These are phyloP conservation scores for Saccopteryx leptura DNA, from an alignment of 2,113 vertebrate species.

Conservation along the genomic window DNA sequence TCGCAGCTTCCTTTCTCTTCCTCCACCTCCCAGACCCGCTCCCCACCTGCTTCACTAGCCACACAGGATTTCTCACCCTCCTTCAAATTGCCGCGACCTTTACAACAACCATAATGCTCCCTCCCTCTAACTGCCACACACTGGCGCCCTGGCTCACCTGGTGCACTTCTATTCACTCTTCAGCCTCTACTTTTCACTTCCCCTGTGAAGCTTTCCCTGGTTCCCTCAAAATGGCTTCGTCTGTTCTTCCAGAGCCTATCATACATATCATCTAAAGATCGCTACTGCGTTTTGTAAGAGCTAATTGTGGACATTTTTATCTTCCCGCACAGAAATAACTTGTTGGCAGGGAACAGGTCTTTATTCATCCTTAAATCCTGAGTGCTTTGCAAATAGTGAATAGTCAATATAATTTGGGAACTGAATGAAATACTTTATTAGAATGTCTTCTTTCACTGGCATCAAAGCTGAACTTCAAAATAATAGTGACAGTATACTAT, in stretches of 20 bases:
- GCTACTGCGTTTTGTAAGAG: neutral
- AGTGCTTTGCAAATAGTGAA: neutral
- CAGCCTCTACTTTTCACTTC: neutral
- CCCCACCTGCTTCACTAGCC: neutral
- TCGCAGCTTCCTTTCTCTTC: neutral
- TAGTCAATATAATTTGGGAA: neutral
- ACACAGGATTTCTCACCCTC: neutral
- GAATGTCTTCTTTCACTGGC: neutral
- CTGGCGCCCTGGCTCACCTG: neutral
- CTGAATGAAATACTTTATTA: neutral
- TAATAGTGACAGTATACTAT: neutral
- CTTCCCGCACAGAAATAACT: constrained; percentile 47
- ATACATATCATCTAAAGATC: neutral
- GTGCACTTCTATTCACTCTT: neutral
- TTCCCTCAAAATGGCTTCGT: neutral
- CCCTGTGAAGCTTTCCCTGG: neutral
- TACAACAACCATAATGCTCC: neutral
- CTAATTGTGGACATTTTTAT: neutral
- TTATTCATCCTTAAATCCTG: constrained; percentile 13
- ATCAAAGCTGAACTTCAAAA: constrained; percentile 47
- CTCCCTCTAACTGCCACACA: neutral
- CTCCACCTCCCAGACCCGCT: neutral
- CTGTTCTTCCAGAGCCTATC: neutral
- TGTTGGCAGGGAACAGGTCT: neutral
- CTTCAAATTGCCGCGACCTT: neutral